Conservation (phyloP, 1,140 invertebrate species). For the Caenorhabditis brenneri region DNA sequence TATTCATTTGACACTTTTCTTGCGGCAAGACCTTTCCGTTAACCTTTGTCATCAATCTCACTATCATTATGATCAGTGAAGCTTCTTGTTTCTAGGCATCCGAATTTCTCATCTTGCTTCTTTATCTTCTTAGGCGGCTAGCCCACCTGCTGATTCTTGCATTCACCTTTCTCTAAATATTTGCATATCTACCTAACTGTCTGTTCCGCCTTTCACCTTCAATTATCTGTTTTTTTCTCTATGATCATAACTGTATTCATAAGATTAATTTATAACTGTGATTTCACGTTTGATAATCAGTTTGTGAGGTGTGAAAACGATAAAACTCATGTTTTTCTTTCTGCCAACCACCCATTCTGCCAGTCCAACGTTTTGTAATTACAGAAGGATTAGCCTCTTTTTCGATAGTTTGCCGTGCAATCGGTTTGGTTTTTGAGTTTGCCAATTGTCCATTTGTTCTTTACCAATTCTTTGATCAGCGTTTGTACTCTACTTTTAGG, state of each 20-base stretch:
- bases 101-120: not conserved
- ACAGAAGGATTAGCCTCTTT: not conserved
- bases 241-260: too few relatives aligned
- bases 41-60: conserved; percentile 36
- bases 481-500: not conserved
- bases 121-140: not conserved
- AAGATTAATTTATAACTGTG: too few relatives aligned
- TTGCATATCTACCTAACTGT: conserved; percentile 33
- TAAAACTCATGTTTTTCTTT: not conserved
- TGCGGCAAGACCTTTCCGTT: conserved; percentile 4
- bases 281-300: too few relatives aligned
- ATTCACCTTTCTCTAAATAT: not conserved
- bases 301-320: not conserved
- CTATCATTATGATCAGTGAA: not conserved
- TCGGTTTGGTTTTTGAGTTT: not conserved
- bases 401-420: not conserved
- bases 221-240: not conserved
- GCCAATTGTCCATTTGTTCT: not conserved
- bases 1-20: conserved; percentile 12
- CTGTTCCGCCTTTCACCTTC: not conserved
- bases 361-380: not conserved
- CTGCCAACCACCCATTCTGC: not conserved
- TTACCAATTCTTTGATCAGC: not conserved
- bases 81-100: conserved; percentile 34
- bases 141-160: not conserved